phyloP scores from a whole-genome alignment of 2,113 vertebrate species.

The Tympanuchus pallidicinctus region DNA sequence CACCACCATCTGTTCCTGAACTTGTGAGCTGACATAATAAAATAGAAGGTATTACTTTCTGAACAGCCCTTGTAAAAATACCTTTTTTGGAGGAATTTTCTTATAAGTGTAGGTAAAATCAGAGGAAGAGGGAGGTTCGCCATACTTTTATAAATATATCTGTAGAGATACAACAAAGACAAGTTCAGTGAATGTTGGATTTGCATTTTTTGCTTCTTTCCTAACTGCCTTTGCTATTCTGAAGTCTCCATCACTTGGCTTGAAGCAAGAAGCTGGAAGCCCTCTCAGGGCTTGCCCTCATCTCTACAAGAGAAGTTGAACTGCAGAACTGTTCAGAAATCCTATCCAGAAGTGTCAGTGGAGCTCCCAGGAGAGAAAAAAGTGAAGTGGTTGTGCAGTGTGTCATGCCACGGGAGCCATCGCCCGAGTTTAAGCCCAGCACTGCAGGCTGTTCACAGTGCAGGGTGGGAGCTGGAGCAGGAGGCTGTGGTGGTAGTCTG shows the following conservation, averaged over 20 bases:
- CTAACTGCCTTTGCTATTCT: background rate
- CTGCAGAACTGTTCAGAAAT: background rate
- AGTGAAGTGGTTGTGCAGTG: too few relatives aligned
- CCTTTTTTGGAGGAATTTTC: background rate
- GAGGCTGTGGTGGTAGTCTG: background rate
- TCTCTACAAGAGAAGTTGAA: background rate
- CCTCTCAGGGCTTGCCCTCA: fast-evolving
- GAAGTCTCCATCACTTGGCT: background rate
- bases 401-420: background rate
- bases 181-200: background rate
- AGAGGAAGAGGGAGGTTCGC: background rate
- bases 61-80: background rate
- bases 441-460: background rate
- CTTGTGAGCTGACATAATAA: too few relatives aligned
- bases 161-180: background rate
- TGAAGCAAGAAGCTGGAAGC: background rate
- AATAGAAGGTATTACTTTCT: too few relatives aligned
- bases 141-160: background rate
- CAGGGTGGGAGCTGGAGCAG: background rate
- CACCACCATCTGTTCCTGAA: too few relatives aligned
- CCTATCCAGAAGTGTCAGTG: background rate
- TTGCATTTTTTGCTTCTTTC: background rate
- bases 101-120: background rate
- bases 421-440: background rate
- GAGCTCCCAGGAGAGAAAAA: background rate